Conservation (phyloP, 2,113 vertebrate species). For the Alces alces region DNA sequence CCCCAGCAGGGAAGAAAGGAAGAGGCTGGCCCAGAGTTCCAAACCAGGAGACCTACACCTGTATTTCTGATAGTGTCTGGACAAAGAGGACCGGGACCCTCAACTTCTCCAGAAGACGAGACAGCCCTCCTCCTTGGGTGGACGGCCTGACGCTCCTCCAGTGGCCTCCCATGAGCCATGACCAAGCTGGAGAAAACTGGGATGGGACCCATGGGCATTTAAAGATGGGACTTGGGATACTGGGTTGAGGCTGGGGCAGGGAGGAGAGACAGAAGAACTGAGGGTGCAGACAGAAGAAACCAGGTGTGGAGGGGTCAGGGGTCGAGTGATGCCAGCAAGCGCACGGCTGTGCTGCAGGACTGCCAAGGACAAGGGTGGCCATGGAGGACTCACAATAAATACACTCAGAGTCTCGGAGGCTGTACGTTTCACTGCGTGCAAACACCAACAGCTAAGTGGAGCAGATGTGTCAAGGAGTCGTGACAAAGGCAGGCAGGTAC, state of each 20-base stretch:
- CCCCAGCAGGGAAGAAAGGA: conserved; percentile 31
- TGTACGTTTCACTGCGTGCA: background rate
- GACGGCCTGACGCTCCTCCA: background rate
- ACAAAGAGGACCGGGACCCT: background rate
- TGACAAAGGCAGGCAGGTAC: background rate
- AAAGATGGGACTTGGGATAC: background rate
- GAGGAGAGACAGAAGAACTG: background rate
- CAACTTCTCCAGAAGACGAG: background rate
- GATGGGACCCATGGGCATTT: background rate
- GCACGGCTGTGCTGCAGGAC: background rate
- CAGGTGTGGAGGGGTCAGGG: background rate
- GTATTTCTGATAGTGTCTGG: background rate
- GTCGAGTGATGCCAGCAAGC: background rate
- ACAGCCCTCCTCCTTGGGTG: background rate
- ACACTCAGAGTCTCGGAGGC: conserved; percentile 16
- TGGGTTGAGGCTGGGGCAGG: background rate
- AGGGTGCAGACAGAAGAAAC: background rate
- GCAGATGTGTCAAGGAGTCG: background rate
- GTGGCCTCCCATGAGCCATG: background rate
- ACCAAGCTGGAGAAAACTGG: background rate
- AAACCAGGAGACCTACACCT: background rate
- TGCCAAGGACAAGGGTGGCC: background rate
- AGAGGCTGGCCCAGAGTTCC: background rate
- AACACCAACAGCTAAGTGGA: background rate
- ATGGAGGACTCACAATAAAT: conserved; percentile 30